phyloP scores from a whole-genome alignment of 2,888 invertebrate species.

The Aplocera efformata region DNA sequence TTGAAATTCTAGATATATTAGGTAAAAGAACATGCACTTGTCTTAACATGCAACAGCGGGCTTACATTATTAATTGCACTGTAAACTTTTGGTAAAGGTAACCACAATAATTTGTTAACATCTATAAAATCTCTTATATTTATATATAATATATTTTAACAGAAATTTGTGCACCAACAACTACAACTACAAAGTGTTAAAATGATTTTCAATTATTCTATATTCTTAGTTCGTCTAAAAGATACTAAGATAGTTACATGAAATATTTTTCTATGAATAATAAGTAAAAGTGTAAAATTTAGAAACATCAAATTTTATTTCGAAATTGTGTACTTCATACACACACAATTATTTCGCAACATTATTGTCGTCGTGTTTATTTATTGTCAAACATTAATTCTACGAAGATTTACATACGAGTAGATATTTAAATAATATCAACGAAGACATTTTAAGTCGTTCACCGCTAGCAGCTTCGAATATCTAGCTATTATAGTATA shows the following conservation, averaged over 20 bases:
- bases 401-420: conserved; percentile 1
- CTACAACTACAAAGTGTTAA: conserved; percentile 69
- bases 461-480: too few species aligned
- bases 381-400: conserved; percentile 23
- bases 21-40: too few species aligned
- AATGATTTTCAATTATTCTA: conserved; percentile 28
- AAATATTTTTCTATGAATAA: conserved; percentile 16
- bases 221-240: conserved; percentile 21
- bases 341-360: conserved; percentile 8
- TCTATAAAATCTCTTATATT: conserved; percentile 39
- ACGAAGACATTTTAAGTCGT: too few species aligned
- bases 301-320: conserved; percentile 6
- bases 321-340: conserved; percentile 4
- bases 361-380: conserved; percentile 16
- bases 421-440: too few species aligned
- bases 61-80: conserved; percentile 36
- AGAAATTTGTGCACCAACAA: conserved; percentile 70
- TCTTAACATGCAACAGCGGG: conserved; percentile 2
- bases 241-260: conserved; percentile 9
- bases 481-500: too few species aligned
- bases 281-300: conserved; percentile 15
- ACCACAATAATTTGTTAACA: conserved; percentile 21
- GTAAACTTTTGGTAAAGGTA: conserved; percentile 27
- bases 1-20: not conserved
- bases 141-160: conserved; percentile 34